Conservation (phyloP, 2,888 invertebrate species). For the Tachina lurida region DNA sequence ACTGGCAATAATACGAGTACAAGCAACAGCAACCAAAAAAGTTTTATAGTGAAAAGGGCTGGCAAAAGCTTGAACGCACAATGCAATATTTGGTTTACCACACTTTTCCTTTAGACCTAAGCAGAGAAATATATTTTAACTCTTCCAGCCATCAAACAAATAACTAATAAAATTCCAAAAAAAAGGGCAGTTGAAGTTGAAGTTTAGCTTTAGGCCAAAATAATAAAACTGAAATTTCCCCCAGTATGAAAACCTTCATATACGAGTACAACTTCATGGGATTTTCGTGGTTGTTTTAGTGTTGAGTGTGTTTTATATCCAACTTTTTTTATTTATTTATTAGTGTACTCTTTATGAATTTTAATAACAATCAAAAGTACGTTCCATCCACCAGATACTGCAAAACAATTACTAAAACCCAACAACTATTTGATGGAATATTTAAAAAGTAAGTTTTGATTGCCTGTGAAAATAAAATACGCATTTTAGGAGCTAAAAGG, state of each 20-base stretch:
- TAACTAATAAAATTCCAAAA: conserved; percentile 27
- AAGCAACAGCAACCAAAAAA: not conserved
- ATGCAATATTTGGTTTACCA: conserved; percentile 36
- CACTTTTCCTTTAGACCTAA: conserved; percentile 4
- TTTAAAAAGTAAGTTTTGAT: conserved; percentile 57
- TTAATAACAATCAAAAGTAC: conserved; percentile 41
- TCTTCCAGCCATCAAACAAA: conserved; percentile 14
- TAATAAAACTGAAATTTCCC: conserved; percentile 63
- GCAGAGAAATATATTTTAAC: conserved; percentile 10
- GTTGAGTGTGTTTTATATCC: conserved; percentile 35
- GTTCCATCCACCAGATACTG: conserved; percentile 23
- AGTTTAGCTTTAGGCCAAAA: conserved; percentile 62
- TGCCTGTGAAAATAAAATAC: conserved; percentile 47
- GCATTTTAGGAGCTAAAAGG: conserved; percentile 26
- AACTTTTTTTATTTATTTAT: conserved; percentile 21
- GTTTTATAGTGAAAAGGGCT: not conserved
- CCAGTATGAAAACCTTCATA: not conserved
- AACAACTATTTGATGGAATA: conserved; percentile 43
- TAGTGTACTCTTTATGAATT: not conserved
- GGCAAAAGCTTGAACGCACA: not conserved
- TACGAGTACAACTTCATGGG: conserved; percentile 23
- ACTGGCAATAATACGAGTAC: not conserved
- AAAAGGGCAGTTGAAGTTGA: conserved; percentile 61
- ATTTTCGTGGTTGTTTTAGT: conserved; percentile 21
- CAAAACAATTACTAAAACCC: conserved; percentile 28